These are phyloP conservation scores for Dreissena polymorpha DNA, from an alignment of 1,140 invertebrate species.

Conservation along the genomic window DNA sequence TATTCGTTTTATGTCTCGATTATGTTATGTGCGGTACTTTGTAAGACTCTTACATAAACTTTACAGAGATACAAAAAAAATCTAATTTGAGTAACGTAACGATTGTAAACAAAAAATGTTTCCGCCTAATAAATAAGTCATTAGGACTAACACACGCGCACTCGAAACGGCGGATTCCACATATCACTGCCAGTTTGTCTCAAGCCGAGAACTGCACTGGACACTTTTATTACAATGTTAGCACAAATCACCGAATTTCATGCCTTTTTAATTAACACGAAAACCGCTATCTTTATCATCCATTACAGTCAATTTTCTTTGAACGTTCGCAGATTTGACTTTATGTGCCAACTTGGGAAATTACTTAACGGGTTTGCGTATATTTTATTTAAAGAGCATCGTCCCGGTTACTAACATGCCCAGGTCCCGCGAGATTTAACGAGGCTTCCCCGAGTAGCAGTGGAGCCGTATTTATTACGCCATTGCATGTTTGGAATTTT, in stretches of 20 bases:
- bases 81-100: no score
- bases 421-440: constrained; percentile 2
- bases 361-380: constrained; percentile 51
- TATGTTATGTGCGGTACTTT: no score
- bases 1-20: no score
- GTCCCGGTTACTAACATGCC: constrained; percentile 12
- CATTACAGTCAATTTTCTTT: constrained; percentile 40
- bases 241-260: constrained; percentile 46
- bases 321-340: constrained; percentile 45
- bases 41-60: no score
- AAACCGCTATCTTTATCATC: constrained; percentile 51
- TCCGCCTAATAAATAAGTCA: no score
- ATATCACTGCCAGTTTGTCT: no score
- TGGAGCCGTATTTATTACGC: constrained; percentile 30
- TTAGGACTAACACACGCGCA: no score
- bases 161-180: no score
- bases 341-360: constrained; percentile 54
- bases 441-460: background rate
- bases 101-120: no score
- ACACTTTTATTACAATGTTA: background rate
- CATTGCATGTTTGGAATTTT: constrained; percentile 40
- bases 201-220: no score
- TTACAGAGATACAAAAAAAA: no score
- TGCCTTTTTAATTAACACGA: constrained; percentile 46
- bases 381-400: constrained; percentile 56